phyloP scores from a whole-genome alignment of 2,888 invertebrate species.

The Lydus trimaculatus region DNA sequence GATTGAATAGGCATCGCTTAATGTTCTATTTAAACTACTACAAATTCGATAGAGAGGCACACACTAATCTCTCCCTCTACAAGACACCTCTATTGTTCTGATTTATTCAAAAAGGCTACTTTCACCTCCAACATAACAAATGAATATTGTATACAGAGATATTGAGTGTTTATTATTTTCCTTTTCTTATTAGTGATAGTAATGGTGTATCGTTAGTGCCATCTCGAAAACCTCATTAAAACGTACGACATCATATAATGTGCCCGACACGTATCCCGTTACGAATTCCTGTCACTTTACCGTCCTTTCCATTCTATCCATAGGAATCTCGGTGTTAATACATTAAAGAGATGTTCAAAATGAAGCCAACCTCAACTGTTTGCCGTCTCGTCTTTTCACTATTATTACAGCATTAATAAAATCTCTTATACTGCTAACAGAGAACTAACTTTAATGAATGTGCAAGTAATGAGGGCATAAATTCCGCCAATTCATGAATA shows the following conservation, averaged over 20 bases:
- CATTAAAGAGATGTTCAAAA: conserved; percentile 16
- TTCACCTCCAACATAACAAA: too few species aligned
- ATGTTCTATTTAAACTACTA: conserved; percentile 48
- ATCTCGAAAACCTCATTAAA: background rate
- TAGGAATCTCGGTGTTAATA: conserved; percentile 10
- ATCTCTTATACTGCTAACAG: background rate
- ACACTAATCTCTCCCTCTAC: background rate
- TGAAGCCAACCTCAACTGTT: background rate
- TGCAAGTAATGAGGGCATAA: conserved; percentile 47
- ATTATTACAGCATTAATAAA: conserved; percentile 14
- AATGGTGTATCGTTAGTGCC: background rate
- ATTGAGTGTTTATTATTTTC: too few species aligned
- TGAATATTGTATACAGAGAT: too few species aligned
- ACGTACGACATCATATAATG: background rate
- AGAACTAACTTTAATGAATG: conserved; percentile 35
- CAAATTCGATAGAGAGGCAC: background rate
- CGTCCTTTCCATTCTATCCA: background rate
- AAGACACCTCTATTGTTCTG: background rate
- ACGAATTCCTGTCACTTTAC: background rate
- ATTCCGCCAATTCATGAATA: conserved; percentile 44
- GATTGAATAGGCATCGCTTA: conserved; percentile 49
- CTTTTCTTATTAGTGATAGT: background rate
- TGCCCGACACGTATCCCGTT: background rate
- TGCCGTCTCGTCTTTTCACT: background rate
- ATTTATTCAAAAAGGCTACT: background rate